A percentile compares a stretch with the other conserved stretches of the same genome.
phyloP scores from a whole-genome alignment of 2,113 vertebrate genomes.

The Natator depressus region DNA sequence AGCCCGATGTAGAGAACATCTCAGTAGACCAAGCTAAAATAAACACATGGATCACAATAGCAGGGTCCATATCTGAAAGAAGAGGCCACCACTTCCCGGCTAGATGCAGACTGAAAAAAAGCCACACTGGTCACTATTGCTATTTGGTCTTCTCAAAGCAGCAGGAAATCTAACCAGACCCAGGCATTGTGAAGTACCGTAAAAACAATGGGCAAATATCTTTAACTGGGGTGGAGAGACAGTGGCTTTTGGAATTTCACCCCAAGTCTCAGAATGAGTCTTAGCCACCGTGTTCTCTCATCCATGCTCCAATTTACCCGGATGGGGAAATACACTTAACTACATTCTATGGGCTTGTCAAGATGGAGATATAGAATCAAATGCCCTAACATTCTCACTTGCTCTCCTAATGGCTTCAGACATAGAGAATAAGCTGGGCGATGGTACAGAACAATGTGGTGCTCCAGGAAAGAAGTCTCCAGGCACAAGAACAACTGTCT shows the following conservation, averaged over 20 bases:
- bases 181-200: background rate
- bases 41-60: background rate
- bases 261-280: background rate
- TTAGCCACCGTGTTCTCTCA: background rate
- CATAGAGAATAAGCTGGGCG: background rate
- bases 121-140: background rate
- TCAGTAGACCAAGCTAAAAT: no score
- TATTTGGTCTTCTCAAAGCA: background rate
- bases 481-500: background rate
- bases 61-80: background rate
- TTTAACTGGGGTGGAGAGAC: background rate
- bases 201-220: background rate
- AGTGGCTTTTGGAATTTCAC: background rate
- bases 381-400: background rate
- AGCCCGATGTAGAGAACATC: background rate
- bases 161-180: background rate
- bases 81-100: fast-evolving
- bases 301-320: background rate
- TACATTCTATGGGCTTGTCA: background rate
- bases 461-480: background rate
- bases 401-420: background rate
- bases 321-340: background rate
- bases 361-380: background rate
- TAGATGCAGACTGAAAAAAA: background rate
- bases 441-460: background rate